Conservation (phyloP, 2,113 vertebrate species). For the Conger conger region DNA sequence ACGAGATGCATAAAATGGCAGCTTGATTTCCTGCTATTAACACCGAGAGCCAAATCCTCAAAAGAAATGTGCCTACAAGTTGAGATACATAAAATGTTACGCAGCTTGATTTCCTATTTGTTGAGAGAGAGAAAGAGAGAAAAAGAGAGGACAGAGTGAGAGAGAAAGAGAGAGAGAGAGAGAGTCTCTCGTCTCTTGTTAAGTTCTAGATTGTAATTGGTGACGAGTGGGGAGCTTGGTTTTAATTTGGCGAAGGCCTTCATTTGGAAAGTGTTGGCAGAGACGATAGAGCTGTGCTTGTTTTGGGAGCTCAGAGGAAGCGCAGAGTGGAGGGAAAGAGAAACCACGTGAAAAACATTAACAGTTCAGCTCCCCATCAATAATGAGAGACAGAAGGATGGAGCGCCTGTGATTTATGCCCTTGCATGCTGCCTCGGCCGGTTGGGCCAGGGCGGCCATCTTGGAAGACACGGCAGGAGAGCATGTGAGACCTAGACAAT, state of each 20-base stretch:
- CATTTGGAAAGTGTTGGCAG: slow-evolving; percentile 42
- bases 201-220: not conserved
- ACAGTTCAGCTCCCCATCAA: slow-evolving; percentile 41
- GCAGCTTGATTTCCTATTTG: not conserved
- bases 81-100: not conserved
- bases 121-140: no score
- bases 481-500: not conserved
- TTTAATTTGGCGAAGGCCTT: slow-evolving; percentile 40
- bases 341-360: slow-evolving; percentile 51
- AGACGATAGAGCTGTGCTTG: slow-evolving; percentile 43
- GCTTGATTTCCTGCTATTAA: not conserved
- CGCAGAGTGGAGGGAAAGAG: slow-evolving; percentile 7
- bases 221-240: slow-evolving; percentile 19
- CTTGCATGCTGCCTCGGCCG: slow-evolving; percentile 23
- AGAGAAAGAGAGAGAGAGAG: not conserved
- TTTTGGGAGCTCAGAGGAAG: slow-evolving; percentile 35
- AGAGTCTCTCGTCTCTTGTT: not conserved
- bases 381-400: slow-evolving; percentile 45
- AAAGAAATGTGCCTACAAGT: not conserved
- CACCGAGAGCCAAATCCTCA: not conserved
- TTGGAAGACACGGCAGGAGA: not conserved
- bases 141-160: no score
- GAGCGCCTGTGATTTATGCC: slow-evolving; percentile 38
- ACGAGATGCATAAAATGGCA: no score
- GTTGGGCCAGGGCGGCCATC: not conserved